A percentile compares a stretch with the other conserved stretches of the same genome.
phyloP scores from a whole-genome alignment of 2,888 invertebrate genomes.

The Polydesmus complanatus region DNA sequence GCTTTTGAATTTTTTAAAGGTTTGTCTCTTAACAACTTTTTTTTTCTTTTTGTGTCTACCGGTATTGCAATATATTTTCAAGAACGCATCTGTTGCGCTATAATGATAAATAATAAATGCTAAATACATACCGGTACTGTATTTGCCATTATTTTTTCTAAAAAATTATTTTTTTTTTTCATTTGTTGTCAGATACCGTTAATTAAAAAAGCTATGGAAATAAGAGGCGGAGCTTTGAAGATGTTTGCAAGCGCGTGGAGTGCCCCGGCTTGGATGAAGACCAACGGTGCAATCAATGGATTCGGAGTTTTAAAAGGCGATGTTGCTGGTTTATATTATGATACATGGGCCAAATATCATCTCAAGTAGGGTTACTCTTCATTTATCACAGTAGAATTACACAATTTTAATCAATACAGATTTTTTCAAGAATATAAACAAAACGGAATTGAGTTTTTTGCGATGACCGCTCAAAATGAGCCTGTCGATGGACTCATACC shows the following conservation, averaged over 20 bases:
- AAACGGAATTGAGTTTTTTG: slow-evolving; percentile 47
- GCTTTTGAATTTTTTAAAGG: no score
- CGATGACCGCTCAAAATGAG: slow-evolving; percentile 75
- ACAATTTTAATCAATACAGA: slow-evolving; percentile 23
- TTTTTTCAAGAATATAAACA: slow-evolving; percentile 36
- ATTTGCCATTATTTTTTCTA: no score
- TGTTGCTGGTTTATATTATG: slow-evolving; percentile 17
- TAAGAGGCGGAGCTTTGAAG: slow-evolving; percentile 23
- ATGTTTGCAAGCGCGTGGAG: slow-evolving; percentile 42
- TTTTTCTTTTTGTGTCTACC: no score
- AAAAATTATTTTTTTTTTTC: no score
- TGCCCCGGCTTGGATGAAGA: slow-evolving; percentile 44
- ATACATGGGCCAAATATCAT: slow-evolving; percentile 8
- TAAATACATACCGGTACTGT: no score
- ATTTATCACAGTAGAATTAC: neutral
- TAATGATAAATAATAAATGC: no score
- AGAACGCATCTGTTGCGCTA: no score
- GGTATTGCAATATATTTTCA: no score
- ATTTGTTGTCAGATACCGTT: slow-evolving; percentile 30
- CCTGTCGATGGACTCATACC: slow-evolving; percentile 52
- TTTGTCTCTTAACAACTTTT: no score
- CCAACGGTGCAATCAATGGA: slow-evolving; percentile 33
- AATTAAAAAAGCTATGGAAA: slow-evolving; percentile 26
- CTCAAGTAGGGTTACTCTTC: neutral
- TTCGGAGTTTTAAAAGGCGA: slow-evolving; percentile 25